Conservation (phyloP, 2,888 invertebrate species). For the Acanthosepion lycidas region DNA sequence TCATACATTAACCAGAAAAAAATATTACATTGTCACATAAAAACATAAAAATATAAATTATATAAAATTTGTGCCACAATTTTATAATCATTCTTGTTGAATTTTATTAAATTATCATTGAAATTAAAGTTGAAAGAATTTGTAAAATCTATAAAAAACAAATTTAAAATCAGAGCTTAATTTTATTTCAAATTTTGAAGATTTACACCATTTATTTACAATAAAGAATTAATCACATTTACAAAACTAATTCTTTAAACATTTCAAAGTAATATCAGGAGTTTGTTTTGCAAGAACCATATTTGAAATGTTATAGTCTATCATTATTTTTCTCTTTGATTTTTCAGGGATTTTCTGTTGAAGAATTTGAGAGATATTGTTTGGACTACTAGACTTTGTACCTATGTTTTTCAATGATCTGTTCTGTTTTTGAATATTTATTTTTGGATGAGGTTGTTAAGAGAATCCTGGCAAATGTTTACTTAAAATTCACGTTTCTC, state of each 20-base stretch:
- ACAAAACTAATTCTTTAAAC: not conserved
- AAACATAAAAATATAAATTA: too few species aligned
- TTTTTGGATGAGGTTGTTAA: not conserved
- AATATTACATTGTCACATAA: too few species aligned
- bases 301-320: too few species aligned
- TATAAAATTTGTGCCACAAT: too few species aligned
- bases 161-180: not conserved
- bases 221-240: not conserved
- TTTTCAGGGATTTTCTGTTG: not conserved
- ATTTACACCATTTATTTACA: not conserved
- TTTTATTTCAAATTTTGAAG: not conserved
- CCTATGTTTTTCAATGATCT: not conserved
- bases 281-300: not conserved
- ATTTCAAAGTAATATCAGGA: not conserved
- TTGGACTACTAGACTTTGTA: not conserved
- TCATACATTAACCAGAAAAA: too few species aligned
- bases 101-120: too few species aligned
- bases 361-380: not conserved
- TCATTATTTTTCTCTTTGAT: not conserved
- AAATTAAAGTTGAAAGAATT: too few species aligned
- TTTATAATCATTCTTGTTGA: too few species aligned
- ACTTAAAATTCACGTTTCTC: not conserved
- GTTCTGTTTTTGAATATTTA: not conserved
- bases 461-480: not conserved
- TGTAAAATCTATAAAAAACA: not conserved